Evolutionary conservation across 2,797 vertebrate genomes (phyloP).

Genomic region (Sternarchorhynchus goeldii): DNA sequence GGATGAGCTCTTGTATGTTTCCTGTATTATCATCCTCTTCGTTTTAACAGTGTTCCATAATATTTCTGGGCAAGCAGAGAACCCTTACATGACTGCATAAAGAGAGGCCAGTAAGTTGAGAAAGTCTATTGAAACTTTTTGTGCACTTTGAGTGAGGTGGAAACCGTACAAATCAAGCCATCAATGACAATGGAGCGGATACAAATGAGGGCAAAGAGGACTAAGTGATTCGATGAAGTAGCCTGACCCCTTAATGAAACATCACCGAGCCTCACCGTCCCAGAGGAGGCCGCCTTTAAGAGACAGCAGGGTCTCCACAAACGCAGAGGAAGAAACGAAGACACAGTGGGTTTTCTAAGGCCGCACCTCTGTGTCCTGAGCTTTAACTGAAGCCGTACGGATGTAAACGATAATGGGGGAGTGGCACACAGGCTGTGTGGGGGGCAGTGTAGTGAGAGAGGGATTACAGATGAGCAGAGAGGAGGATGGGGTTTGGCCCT

Average conservation of each 20-base stretch:
- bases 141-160: neutral
- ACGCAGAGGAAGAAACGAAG: neutral
- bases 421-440: neutral
- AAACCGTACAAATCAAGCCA: conserved; percentile 16
- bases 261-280: conserved; percentile 36
- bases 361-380: neutral
- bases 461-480: conserved; percentile 12
- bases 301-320: neutral
- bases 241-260: conserved; percentile 50
- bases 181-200: conserved; percentile 24
- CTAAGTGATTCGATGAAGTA: conserved; percentile 60
- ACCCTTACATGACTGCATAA: neutral
- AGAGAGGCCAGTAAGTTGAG: conserved; percentile 5
- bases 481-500: conserved; percentile 15
- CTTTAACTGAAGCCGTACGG: neutral
- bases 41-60: neutral
- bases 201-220: conserved; percentile 50
- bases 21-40: conserved; percentile 9
- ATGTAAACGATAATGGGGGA: neutral
- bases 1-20: conserved; percentile 1
- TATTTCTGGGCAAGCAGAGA: neutral
- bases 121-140: conserved; percentile 4
- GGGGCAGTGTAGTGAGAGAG: neutral
- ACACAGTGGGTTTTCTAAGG: neutral
- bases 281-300: conserved; percentile 4